Base-by-base conservation (phyloP, 2,797 vertebrate genomes). In the Halcyon leucocephala region DNA sequence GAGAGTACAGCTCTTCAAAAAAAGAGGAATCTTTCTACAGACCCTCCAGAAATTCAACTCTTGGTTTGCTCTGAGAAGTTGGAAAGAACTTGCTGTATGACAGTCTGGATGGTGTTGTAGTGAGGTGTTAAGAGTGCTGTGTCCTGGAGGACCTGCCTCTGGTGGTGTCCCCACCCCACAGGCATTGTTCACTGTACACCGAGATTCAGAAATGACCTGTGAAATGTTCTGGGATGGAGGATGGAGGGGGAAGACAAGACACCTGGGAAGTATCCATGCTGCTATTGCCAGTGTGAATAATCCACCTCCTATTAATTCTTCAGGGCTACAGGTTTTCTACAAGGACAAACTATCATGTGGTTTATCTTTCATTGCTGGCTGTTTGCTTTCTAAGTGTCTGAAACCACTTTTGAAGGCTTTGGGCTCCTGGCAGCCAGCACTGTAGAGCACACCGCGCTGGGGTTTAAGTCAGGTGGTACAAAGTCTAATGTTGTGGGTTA, bases 141-240 rank as follows among this genome's bases (percentile, higher is more conserved):
- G 57, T 60, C 25, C 57, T 39, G 44, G n/a, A 18, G 25, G 12
- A 31, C 19, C 42, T 86, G 35, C 72, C 42, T 86, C 24, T 25
- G 1, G 0, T 44, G 46, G 13, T 25, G 37, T 57, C 33, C 46
- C 31, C 49, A 48, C 3, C 9, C 26, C 48, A 10, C 7, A 21
- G 52, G 26, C 60, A 41, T 42, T 1, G 1, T 73, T 73, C 74
- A 29, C 41, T 0, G 0, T 35, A 19, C 26, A 35, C 24, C 1
- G 1, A 28, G 0, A 1, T 17, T 65, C 8, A 8, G 42, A 61
- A 89, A 1, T 2, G 17, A 19, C 12, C 6, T 57, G n/a, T 4
- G 0, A 9, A 26, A 11, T 46, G 17, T 21, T 78, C 66, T 54
- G 51, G 52, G 64, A 48, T 37, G 37, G 58, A 60, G 82, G 42